Evolutionary conservation across 2,888 invertebrate species (phyloP).

Genomic region (Deilephila elpenor): DNA sequence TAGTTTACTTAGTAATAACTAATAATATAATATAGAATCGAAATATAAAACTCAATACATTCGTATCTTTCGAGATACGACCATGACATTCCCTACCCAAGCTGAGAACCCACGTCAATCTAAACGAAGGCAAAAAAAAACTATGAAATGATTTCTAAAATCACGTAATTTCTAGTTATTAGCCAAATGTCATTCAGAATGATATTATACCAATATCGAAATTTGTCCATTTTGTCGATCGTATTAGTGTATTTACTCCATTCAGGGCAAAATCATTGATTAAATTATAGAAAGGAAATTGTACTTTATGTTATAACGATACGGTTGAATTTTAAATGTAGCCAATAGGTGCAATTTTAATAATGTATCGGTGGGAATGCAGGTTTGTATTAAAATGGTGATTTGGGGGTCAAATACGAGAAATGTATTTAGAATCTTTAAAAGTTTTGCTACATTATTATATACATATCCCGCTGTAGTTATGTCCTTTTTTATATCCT

Average conservation of each 20-base stretch:
- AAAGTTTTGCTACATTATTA: too few species aligned
- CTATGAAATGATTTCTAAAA: neutral
- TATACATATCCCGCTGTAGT: too few species aligned
- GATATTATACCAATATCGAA: constrained; percentile 18
- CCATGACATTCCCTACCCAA: neutral
- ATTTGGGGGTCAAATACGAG: neutral
- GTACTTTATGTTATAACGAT: neutral
- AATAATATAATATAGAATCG: too few species aligned
- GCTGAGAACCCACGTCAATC: neutral
- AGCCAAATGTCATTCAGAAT: constrained; percentile 20
- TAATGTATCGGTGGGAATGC: constrained; percentile 8
- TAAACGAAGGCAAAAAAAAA: neutral
- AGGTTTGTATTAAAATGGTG: neutral
- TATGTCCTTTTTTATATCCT: too few species aligned
- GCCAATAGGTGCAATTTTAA: constrained; percentile 19
- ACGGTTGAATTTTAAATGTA: neutral
- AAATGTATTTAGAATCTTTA: neutral
- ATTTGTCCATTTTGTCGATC: constrained; percentile 19
- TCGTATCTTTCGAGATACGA: neutral
- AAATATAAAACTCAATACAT: too few species aligned
- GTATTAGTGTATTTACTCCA: constrained; percentile 25
- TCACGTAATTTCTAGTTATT: constrained; percentile 12
- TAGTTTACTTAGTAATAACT: too few species aligned
- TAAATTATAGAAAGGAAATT: neutral
- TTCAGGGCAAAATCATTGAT: constrained; percentile 23